A percentile compares a stretch with the other conserved stretches of the same genome.
These are phyloP conservation scores for Ophiothrix spiculata DNA, from an alignment of 35 echinoderm and acorn worm genomes.

Conservation along the genomic window DNA sequence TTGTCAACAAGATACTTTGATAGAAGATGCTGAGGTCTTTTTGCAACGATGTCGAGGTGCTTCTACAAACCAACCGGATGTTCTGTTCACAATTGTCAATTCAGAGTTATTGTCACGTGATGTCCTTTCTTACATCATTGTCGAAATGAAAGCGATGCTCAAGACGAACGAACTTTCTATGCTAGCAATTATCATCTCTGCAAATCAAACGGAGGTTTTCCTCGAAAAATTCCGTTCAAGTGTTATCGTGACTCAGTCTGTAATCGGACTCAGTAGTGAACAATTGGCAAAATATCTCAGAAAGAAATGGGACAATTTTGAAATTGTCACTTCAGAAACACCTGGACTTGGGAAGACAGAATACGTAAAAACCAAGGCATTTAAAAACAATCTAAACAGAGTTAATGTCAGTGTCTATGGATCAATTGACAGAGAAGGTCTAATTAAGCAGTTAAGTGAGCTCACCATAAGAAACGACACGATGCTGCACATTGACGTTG, in stretches of 20 bases:
- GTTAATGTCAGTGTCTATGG: background rate
- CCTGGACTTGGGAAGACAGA: conserved; percentile 40
- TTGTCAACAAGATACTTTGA: conserved; percentile 12
- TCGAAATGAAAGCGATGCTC: conserved; percentile 16
- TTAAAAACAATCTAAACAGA: background rate
- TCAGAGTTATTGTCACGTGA: conserved; percentile 9
- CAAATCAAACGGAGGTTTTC: background rate
- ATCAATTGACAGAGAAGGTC: background rate
- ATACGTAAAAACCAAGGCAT: background rate
- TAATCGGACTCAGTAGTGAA: background rate
- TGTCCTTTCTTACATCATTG: conserved; percentile 4
- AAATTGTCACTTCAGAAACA: conserved; percentile 23
- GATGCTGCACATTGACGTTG: conserved; percentile 24
- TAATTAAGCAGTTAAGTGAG: conserved; percentile 1
- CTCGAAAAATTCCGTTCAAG: conserved; percentile 18
- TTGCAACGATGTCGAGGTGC: conserved; percentile 25
- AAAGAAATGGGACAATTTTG: conserved; percentile 9
- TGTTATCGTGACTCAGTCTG: conserved; percentile 4
- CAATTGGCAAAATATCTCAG: background rate
- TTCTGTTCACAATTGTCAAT: conserved; percentile 16
- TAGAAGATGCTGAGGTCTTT: conserved; percentile 12
- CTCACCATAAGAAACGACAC: background rate
- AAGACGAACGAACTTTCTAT: background rate
- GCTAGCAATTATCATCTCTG: conserved; percentile 20
- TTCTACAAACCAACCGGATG: background rate